A percentile compares a stretch with the other conserved stretches of the same genome.
These are phyloP conservation scores for Ictidomys tridecemlineatus DNA, from an alignment of 2,113 vertebrate species.

Conservation along the genomic window DNA sequence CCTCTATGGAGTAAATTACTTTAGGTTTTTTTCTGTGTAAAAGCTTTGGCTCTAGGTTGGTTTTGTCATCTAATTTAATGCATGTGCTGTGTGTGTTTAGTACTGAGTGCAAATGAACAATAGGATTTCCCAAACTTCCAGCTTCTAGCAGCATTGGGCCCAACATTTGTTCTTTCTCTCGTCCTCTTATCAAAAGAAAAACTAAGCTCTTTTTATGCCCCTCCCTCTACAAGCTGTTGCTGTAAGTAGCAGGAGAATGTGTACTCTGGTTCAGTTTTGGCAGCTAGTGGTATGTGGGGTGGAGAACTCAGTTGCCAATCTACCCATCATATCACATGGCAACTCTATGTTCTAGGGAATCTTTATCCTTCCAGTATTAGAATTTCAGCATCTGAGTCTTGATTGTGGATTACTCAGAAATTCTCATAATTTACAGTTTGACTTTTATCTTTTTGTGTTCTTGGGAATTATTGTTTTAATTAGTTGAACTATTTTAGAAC, in stretches of 20 bases:
- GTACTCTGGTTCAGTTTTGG: background rate
- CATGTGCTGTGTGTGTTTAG: background rate
- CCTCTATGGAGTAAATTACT: background rate
- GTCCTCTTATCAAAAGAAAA: background rate
- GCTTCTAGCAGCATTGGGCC: background rate
- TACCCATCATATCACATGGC: background rate
- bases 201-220: background rate
- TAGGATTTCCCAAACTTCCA: background rate
- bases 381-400: conserved; percentile 9
- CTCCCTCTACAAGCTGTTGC: background rate
- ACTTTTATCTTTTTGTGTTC: background rate
- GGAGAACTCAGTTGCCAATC: background rate
- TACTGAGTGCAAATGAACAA: background rate
- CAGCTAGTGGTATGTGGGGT: background rate
- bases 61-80: background rate
- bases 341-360: background rate
- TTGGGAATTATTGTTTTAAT: conserved; percentile 38
- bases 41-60: background rate
- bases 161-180: background rate
- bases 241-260: background rate
- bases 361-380: background rate
- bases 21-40: background rate
- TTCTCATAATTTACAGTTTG: background rate
- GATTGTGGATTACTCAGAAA: conserved; percentile 2
- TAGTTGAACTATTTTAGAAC: background rate